Base-by-base conservation (phyloP, 2,888 invertebrate species). In the Helicoverpa assulta region DNA sequence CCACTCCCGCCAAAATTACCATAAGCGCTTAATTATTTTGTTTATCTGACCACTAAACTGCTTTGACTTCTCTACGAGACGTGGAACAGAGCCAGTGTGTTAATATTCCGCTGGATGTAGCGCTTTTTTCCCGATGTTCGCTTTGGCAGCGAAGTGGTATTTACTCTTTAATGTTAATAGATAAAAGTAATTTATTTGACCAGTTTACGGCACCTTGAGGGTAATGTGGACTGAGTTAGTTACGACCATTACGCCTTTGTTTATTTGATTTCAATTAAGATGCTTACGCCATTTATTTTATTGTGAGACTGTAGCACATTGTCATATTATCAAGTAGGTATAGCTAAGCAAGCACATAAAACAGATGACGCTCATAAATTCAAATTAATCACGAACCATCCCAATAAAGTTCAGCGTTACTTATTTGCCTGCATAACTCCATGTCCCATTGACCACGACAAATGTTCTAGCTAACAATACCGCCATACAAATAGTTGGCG, bases 41-140 rank as follows among this genome's bases (percentile, higher is more conserved):
- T 93, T 93, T 93, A 92, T 93, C 92, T 93, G 91, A 92, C 93
- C 93, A 91, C 90, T 92, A 91, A 92, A 92, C 90, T 88, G 90
- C 89, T 87, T 85, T 85, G 89, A 90, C 88, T 90, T 82, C 80
- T 76, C 78, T 63, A 76, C 74, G 80, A 83, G 78, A 76, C 71
- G 81, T 87, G 87, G 86, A 86, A 84, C 79, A 47, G 63, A 82
- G 88, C 87, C 86, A 88, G 86, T 76, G 65, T 65, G 70, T 61
- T 84, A 77, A 77, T 74, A 71, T 74, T 72, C 50, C 53, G 63
- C 53, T 53, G 69, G 65, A 55, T 67, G 33, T 18, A 73, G 43
- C 53, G 71, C 43, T 70, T 81, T 78, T 77, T 72, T 65, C 21
- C 40, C 55, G 14, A 69, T 57, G 56, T 59, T 12, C 67, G 62